Conservation (phyloP, 2,888 invertebrate species). For the Mythimna loreyi region DNA sequence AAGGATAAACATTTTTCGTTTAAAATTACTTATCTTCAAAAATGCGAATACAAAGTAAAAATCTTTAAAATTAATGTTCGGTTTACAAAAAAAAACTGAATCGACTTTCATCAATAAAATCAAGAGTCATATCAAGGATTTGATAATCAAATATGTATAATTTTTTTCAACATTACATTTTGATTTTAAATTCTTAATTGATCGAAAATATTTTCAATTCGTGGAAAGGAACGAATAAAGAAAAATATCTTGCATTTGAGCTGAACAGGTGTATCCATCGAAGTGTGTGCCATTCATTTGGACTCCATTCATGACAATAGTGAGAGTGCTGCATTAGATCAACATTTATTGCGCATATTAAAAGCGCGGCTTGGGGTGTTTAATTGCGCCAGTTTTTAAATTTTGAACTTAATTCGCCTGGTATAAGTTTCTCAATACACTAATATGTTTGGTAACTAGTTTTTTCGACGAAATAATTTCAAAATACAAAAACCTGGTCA, state of each 20-base stretch:
- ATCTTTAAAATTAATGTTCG: background rate
- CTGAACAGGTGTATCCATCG: background rate
- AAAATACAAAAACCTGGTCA: background rate
- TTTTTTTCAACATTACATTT: background rate
- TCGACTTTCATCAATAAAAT: background rate
- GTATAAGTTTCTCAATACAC: too few relatives aligned
- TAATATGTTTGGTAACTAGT: too few relatives aligned
- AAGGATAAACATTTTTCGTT: background rate
- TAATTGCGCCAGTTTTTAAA: background rate
- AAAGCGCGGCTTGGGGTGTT: too few relatives aligned
- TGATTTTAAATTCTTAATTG: background rate
- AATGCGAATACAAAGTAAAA: background rate
- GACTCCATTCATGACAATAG: background rate
- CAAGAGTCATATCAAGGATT: conserved; percentile 31
- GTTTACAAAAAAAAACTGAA: conserved; percentile 2
- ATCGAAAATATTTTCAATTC: background rate
- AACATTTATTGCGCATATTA: too few relatives aligned
- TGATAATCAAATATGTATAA: background rate
- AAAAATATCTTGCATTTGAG: background rate
- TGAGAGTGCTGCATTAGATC: background rate
- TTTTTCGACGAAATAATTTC: too few relatives aligned
- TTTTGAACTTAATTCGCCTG: background rate
- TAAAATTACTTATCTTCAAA: background rate
- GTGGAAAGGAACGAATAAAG: background rate
- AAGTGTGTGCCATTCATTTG: too few relatives aligned